Evolutionary conservation across 2,113 vertebrate species (phyloP), one percentile per base, ranked within the genome.

Genomic region (Urocitellus parryii): DNA sequence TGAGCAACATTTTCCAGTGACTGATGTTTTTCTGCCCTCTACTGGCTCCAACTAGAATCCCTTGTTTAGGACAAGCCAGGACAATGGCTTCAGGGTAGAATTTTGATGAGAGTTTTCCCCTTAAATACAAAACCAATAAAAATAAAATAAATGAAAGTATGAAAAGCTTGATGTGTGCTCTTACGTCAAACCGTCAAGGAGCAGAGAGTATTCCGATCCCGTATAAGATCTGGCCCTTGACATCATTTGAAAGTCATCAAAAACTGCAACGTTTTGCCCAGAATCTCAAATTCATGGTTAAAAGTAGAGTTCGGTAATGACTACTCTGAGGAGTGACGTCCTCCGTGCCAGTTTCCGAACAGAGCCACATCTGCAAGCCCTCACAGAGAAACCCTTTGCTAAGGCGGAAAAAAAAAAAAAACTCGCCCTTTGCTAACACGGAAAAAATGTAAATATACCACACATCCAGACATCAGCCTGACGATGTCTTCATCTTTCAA

Each of bases 21-120:
- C 91, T 53, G 4, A 39, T 14, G 37, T 32, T 70, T 92, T 92
- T 34, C 92, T 84, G 88, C 80, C 95, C 93, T 88, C 93, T 92
- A 27, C 80, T 83, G 91, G 84, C 27, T 37, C 16, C 20, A n/a
- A 2, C 0, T 88, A 74, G 61, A 91, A 79, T 91, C n/a, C 8
- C 70, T 67, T 7, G 3, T 82, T 73, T 51, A 80, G 67, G n/a
- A 25, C 1, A 34, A 5, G 25, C 17, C n/a, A 76, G 14, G 39
- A 76, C 74, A 78, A 73, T 22, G 32, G 2, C 48, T 85, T 37
- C 45, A 51, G 82, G 17, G 45, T 48, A 81, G 18, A 70, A 91
- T 68, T 78, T 68, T n/a, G 42, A 72, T 56, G 45, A 24, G 65
- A 42, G 12, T 85, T 90, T 45, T 61, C 27, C 42, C 37, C 56